Evolutionary conservation across 2,113 vertebrate species (phyloP).

Genomic region (Xenopus borealis): DNA sequence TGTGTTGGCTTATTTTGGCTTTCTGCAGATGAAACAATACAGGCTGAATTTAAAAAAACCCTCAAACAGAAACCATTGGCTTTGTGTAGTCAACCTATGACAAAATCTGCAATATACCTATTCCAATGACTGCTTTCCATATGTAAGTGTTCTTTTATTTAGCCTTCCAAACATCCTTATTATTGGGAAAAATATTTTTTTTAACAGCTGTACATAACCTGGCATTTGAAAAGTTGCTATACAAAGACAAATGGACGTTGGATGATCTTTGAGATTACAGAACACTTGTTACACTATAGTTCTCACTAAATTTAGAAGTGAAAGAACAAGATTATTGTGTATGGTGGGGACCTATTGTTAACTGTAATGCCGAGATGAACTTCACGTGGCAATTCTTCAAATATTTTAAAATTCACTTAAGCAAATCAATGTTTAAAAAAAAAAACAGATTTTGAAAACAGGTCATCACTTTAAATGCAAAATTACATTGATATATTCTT

Average conservation of each 20-base stretch:
- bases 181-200: constrained; percentile 47
- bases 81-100: not conserved
- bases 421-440: constrained; percentile 41
- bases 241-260: too few species aligned
- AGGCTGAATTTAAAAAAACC: not conserved
- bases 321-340: not conserved
- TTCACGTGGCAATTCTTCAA: constrained; percentile 37
- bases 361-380: constrained; percentile 39
- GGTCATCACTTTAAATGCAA: constrained; percentile 84
- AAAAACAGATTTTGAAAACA: constrained; percentile 67
- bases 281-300: constrained; percentile 21
- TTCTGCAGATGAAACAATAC: constrained; percentile 13
- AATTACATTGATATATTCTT: constrained; percentile 76
- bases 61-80: too few species aligned
- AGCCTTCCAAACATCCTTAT: constrained; percentile 28
- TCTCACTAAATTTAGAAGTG: constrained; percentile 44
- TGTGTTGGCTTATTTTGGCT: constrained; percentile 11
- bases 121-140: constrained; percentile 62
- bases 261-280: not conserved
- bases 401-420: constrained; percentile 46
- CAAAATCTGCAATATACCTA: constrained; percentile 51
- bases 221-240: constrained; percentile 22
- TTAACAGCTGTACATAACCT: constrained; percentile 44
- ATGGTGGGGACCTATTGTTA: constrained; percentile 45
- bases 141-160: constrained; percentile 64